Percentiles rank a stretch among this genome's conserved stretches.
These are phyloP conservation scores for Tetragnatha montana DNA, from an alignment of 2,888 invertebrate species.

Conservation along the genomic window DNA sequence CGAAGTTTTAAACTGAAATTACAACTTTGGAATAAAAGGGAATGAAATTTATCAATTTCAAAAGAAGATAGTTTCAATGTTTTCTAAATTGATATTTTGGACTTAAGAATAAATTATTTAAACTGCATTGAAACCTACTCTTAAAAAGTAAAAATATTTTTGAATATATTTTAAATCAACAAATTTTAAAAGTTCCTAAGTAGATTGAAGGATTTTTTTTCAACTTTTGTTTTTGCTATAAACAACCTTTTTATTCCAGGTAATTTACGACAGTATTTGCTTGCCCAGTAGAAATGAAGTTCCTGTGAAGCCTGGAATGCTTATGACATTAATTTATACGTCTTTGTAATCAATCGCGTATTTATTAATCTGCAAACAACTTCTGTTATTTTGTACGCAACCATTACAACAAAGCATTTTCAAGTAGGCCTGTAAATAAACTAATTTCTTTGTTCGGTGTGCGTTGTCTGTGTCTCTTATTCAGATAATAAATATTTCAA, in stretches of 20 bases:
- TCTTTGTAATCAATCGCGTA: slow-evolving; percentile 28
- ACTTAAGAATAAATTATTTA: no score
- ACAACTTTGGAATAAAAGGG: no score
- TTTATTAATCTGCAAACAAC: slow-evolving; percentile 4
- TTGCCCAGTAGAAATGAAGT: slow-evolving; percentile 56
- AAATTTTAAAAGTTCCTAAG: not conserved
- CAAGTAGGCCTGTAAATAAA: slow-evolving; percentile 58
- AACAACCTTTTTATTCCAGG: slow-evolving; percentile 23
- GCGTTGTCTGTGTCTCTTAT: slow-evolving; percentile 21
- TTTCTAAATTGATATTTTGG: no score
- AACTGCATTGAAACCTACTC: no score
- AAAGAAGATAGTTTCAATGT: no score
- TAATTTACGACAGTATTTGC: slow-evolving; percentile 61
- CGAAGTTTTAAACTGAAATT: no score
- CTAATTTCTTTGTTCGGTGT: slow-evolving; percentile 26
- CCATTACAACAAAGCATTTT: slow-evolving; percentile 1
- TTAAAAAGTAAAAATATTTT: no score
- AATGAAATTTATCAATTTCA: no score
- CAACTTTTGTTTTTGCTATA: no score
- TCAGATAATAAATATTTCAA: not conserved
- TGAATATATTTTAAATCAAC: not conserved
- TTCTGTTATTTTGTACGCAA: slow-evolving; percentile 10
- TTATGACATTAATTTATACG: slow-evolving; percentile 53
- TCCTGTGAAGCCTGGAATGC: slow-evolving; percentile 60
- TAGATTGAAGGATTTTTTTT: not conserved